Conservation (phyloP, 2,888 invertebrate genomes). For the Mythimna ferrago region DNA sequence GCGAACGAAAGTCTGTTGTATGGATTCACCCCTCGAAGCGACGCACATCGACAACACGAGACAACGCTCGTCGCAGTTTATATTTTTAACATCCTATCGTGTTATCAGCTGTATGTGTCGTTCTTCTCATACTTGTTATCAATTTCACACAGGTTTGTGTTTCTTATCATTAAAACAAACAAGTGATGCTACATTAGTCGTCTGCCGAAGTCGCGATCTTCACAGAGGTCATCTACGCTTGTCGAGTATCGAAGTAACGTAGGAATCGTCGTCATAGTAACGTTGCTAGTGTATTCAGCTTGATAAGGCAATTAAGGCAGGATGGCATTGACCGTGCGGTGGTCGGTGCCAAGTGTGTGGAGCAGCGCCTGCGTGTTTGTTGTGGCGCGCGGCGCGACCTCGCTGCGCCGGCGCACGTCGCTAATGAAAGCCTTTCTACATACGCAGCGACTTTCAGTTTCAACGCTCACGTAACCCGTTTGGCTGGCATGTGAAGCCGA, state of each 20-base stretch:
- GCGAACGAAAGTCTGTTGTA: background rate
- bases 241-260: conserved; percentile 9
- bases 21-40: background rate
- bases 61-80: background rate
- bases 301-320: conserved; percentile 64
- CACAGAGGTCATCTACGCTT: conserved; percentile 6
- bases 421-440: conserved; percentile 59
- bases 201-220: conserved; percentile 2
- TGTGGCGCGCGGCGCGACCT: conserved; percentile 51
- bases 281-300: conserved; percentile 26
- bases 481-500: conserved; percentile 37
- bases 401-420: conserved; percentile 37
- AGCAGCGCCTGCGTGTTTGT: conserved; percentile 61
- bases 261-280: conserved; percentile 23
- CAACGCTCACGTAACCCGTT: conserved; percentile 53
- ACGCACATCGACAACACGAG: background rate
- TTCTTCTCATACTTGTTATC: conserved; percentile 36
- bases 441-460: conserved; percentile 60
- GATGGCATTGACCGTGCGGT: conserved; percentile 71
- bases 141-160: conserved; percentile 25
- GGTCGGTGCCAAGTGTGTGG: conserved; percentile 58
- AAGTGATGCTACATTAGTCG: background rate
- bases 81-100: conserved; percentile 2
- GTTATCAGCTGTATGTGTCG: conserved; percentile 18
- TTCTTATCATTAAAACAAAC: conserved; percentile 30